These are phyloP conservation scores for Hyperoodon ampullatus DNA, from an alignment of 2,113 vertebrate genomes.

Conservation along the genomic window DNA sequence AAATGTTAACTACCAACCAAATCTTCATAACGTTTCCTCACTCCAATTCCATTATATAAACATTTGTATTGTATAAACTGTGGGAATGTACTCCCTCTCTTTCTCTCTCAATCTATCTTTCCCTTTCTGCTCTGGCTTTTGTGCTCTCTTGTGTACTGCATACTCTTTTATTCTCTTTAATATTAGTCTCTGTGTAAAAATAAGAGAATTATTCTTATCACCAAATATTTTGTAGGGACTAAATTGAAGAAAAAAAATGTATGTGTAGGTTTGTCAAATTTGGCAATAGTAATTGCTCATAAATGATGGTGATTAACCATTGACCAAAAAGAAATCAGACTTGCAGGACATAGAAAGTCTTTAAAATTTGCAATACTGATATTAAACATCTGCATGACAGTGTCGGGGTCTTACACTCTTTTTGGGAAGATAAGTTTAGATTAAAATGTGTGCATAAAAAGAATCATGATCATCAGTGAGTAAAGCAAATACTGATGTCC, in stretches of 20 bases:
- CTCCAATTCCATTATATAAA: background rate
- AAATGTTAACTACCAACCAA: background rate
- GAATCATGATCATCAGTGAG: background rate
- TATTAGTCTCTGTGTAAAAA: background rate
- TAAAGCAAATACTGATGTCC: background rate
- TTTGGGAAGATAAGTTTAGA: background rate
- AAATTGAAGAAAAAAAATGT: background rate
- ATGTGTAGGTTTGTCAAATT: background rate
- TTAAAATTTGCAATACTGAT: background rate
- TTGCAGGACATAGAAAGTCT: background rate
- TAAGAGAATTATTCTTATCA: background rate
- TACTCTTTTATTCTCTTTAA: background rate
- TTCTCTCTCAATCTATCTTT: background rate
- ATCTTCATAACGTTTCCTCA: background rate
- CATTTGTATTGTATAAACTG: background rate
- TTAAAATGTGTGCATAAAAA: background rate
- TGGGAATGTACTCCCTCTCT: background rate
- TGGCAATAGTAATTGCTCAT: background rate
- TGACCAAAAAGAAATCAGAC: background rate
- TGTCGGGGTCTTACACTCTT: background rate
- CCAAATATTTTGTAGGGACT: background rate
- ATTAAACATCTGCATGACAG: background rate
- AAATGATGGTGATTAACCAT: background rate
- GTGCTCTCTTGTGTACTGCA: background rate
- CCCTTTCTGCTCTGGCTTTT: background rate